phyloP scores from a whole-genome alignment of 2,113 vertebrate genomes.

The Gavia stellata region DNA sequence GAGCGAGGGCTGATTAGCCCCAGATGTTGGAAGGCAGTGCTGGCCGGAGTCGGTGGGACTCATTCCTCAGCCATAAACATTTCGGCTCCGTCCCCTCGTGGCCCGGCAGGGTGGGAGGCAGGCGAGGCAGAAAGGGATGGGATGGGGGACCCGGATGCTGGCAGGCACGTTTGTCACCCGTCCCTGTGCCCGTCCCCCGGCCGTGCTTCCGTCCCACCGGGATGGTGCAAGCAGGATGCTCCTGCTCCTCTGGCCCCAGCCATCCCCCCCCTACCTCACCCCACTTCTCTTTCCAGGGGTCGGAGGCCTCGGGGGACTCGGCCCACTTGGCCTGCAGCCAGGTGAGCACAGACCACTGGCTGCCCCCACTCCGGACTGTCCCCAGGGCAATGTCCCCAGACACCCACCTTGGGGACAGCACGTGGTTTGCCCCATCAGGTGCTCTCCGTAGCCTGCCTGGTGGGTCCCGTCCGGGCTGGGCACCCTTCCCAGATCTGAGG shows the following conservation, averaged over 20 bases:
- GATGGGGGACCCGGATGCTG: not conserved
- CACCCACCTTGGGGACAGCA: not conserved
- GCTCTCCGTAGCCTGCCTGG: not conserved
- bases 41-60: conserved; percentile 37
- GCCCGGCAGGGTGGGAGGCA: not conserved
- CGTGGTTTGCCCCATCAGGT: accelerated
- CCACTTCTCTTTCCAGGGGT: conserved; percentile 47
- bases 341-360: conserved; percentile 14
- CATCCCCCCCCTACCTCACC: not conserved
- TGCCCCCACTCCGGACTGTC: accelerated
- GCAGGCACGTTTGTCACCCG: accelerated
- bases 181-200: accelerated
- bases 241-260: not conserved
- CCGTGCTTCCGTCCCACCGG: accelerated
- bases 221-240: not conserved
- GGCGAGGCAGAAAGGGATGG: not conserved
- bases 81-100: not conserved
- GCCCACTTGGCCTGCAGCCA: conserved; percentile 49
- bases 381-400: accelerated
- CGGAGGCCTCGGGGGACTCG: conserved; percentile 46
- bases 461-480: not conserved
- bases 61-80: conserved; percentile 43
- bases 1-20: conserved; percentile 40
- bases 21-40: conserved; percentile 65
- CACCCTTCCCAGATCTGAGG: not conserved